phyloP scores from a whole-genome alignment of 1,140 invertebrate genomes.

The Panagrolaimus sp. region DNA sequence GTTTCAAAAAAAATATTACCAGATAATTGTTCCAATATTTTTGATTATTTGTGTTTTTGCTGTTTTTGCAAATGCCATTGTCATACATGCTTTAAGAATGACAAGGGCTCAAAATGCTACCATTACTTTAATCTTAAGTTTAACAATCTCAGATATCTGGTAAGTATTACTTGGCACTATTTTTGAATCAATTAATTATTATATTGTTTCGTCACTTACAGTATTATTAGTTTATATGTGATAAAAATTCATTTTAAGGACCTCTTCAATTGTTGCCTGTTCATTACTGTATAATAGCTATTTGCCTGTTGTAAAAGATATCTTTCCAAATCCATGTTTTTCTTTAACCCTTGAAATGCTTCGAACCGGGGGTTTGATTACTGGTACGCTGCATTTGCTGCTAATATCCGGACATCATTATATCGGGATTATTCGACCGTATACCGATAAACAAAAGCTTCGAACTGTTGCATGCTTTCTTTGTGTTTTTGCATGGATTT shows the following conservation, averaged over 20 bases:
- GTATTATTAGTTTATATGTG: too few species aligned
- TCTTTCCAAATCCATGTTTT: constrained; percentile 40
- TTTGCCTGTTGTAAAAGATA: constrained; percentile 36
- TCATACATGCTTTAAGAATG: constrained; percentile 37
- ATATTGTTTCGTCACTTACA: too few species aligned
- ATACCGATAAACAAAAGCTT: constrained; percentile 19
- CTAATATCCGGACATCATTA: constrained; percentile 45
- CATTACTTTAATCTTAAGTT: constrained; percentile 33
- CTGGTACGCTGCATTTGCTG: constrained; percentile 40
- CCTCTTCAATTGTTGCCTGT: constrained; percentile 36
- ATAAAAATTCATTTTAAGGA: too few species aligned
- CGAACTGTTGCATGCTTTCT: constrained; percentile 21
- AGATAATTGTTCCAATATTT: constrained; percentile 44
- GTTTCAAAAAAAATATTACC: constrained; percentile 45
- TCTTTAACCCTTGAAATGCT: constrained; percentile 42
- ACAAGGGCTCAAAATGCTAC: constrained; percentile 45
- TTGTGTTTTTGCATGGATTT: constrained; percentile 35
- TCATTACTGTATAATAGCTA: constrained; percentile 49
- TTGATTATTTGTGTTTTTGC: constrained; percentile 29
- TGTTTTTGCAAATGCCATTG: constrained; percentile 36
- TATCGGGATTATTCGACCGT: constrained; percentile 38
- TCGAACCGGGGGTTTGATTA: constrained; percentile 35
- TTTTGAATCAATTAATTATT: too few species aligned
- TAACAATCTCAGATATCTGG: constrained; percentile 48
- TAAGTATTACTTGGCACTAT: too few species aligned